Conservation (phyloP, 2,113 vertebrate species). For the Tylochromis polylepis region DNA sequence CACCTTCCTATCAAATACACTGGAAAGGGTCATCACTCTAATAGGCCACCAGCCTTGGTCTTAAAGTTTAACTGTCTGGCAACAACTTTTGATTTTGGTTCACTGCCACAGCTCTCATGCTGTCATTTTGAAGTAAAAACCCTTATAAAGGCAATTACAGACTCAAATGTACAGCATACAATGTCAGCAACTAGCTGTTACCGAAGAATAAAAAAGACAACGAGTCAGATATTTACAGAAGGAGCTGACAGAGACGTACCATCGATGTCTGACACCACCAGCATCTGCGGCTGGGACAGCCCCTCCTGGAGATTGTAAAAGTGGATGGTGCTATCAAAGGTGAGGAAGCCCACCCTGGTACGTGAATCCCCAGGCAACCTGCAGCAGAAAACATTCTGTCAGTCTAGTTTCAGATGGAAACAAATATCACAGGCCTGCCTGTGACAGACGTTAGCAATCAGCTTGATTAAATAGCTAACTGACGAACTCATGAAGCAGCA, state of each 20-base stretch:
- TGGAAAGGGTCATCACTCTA: not conserved
- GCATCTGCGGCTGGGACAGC: conserved; percentile 94
- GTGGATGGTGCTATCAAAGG: conserved; percentile 94
- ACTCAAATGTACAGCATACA: too few species aligned
- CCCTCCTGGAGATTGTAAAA: conserved; percentile 97
- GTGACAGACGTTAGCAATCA: not conserved
- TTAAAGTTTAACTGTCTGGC: not conserved
- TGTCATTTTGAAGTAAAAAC: not conserved
- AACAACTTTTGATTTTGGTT: not conserved
- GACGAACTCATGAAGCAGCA: not conserved
- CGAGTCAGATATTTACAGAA: too few species aligned
- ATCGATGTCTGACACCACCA: conserved; percentile 96
- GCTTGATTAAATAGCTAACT: not conserved
- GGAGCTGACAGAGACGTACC: conserved; percentile 65
- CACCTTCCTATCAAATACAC: not conserved
- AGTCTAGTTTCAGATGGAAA: not conserved
- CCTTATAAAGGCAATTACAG: too few species aligned
- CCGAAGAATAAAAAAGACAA: too few species aligned
- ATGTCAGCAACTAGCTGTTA: too few species aligned
- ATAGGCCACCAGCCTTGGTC: not conserved
- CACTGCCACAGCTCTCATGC: not conserved
- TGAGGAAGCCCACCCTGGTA: conserved; percentile 92
- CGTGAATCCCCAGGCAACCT: conserved; percentile 93
- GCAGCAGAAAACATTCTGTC: conserved; percentile 33
- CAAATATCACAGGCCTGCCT: not conserved